A percentile compares a stretch with the other conserved stretches of the same genome.
Conservation (phyloP, 1,140 invertebrate genomes). For the Anthonomus grandis region DNA sequence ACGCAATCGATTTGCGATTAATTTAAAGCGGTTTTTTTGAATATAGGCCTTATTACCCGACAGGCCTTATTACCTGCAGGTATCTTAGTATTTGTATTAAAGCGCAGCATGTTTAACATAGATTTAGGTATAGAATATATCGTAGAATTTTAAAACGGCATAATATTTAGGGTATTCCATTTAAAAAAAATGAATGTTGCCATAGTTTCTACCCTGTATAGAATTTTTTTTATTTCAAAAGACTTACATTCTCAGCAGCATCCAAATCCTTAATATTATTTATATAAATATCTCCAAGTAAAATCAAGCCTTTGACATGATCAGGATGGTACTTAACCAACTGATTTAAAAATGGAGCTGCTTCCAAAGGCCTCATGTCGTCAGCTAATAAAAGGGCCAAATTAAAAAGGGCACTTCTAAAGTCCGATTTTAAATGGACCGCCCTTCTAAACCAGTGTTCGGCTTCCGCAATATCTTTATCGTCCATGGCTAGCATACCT, state of each 20-base stretch:
- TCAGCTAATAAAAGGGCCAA: conserved; percentile 87
- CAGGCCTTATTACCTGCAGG: too few species aligned
- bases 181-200: too few species aligned
- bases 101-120: too few species aligned
- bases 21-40: too few species aligned
- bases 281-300: conserved; percentile 95
- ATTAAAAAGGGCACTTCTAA: conserved; percentile 92
- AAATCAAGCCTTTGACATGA: conserved; percentile 90
- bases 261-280: conserved; percentile 93
- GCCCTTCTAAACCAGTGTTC: conserved; percentile 86
- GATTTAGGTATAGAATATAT: too few species aligned
- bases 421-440: conserved; percentile 79
- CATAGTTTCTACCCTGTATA: too few species aligned
- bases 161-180: too few species aligned
- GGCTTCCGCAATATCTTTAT: conserved; percentile 80
- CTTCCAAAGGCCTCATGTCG: conserved; percentile 82
- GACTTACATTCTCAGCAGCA: conserved; percentile 82
- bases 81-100: too few species aligned
- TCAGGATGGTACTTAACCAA: conserved; percentile 88
- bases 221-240: too few species aligned
- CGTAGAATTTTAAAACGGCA: too few species aligned
- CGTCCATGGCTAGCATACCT: conserved; percentile 98
- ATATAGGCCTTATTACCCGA: too few species aligned
- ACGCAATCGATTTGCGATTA: too few species aligned
- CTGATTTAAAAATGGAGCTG: conserved; percentile 89